Evolutionary conservation across 2,113 vertebrate genomes (phyloP), one percentile per base, ranked within the genome.

Genomic region (Dromaius novaehollandiae): DNA sequence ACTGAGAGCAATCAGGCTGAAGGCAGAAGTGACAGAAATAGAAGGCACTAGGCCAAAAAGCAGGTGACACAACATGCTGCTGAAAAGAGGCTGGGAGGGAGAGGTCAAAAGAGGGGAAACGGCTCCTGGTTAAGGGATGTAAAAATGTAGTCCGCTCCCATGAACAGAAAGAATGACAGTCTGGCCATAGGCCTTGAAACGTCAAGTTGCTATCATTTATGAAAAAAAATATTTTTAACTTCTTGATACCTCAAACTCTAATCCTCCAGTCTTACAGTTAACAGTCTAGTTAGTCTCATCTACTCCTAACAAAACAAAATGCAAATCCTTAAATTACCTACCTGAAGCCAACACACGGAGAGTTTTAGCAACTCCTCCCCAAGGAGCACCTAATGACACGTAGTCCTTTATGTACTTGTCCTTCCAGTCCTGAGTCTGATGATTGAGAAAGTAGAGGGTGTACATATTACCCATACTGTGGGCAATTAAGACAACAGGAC

Each of bases 381-480:
- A 99, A 0, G 99, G 99, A 6, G 99, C 97, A 0, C 99, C 99
- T 34, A 99, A 80, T 26, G 98, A 98, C 82, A 99, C 82, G 12
- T 99, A 99, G 34, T 99, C 98, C 70, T 98, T 98, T 94, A 99
- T 99, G 96, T 99, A 99, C 87, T 98, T 98, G 98, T 99, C 99
- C 93, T 99, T 99, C 99, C 99, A 99, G 55, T 98, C 98, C 96
- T 99, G 99, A 1, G 98, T 96, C 97, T 99, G 99, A 46, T 95
- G 98, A 97, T 99, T 99, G 86, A 99, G 99, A 98, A 99, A 99
- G 97, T 99, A 99, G 60, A 99, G 98, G 0, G 98, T 99, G 97
- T 99, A 99, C 98, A 99, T 98, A 91, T 99, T 99, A 32, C 99
- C 99, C 99, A 99, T 99, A 50, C 99, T 99, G 98, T 99, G 99